Conservation (phyloP, 1,140 invertebrate species). For the Lanistes nyassanus region DNA sequence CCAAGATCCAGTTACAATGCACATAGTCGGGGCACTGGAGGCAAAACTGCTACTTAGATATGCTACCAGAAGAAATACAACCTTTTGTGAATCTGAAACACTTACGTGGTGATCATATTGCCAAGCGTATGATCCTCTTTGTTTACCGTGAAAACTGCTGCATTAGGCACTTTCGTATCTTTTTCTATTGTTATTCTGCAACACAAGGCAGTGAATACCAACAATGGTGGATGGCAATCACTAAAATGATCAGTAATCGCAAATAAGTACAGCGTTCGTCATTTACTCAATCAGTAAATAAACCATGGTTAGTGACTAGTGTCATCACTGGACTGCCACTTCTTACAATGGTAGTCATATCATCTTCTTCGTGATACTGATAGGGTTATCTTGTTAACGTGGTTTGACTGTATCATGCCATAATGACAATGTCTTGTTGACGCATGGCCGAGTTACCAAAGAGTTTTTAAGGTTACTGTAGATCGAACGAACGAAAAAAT, state of each 20-base stretch:
- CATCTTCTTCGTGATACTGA: background rate
- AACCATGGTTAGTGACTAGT: background rate
- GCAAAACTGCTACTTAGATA: no score
- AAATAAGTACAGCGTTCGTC: background rate
- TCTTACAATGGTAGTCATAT: background rate
- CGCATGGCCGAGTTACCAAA: no score
- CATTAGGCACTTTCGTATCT: constrained; percentile 99
- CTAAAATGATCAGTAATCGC: background rate
- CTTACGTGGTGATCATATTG: constrained; percentile 98
- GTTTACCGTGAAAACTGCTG: constrained; percentile 98
- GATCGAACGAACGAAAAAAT: no score
- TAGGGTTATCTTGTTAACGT: background rate
- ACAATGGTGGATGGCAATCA: background rate
- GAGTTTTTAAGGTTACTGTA: no score
- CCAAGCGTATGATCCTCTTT: constrained; percentile 99
- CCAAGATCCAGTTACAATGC: no score
- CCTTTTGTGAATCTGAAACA: constrained; percentile 40
- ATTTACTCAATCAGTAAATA: background rate
- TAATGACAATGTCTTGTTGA: no score
- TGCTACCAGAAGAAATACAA: no score
- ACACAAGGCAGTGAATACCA: constrained; percentile 21
- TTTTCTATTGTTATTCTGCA: constrained; percentile 95
- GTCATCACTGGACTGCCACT: background rate
- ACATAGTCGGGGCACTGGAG: no score
- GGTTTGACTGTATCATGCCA: no score